Evolutionary conservation across 2,113 vertebrate genomes (phyloP).

Genomic region (Anoplopoma fimbria): DNA sequence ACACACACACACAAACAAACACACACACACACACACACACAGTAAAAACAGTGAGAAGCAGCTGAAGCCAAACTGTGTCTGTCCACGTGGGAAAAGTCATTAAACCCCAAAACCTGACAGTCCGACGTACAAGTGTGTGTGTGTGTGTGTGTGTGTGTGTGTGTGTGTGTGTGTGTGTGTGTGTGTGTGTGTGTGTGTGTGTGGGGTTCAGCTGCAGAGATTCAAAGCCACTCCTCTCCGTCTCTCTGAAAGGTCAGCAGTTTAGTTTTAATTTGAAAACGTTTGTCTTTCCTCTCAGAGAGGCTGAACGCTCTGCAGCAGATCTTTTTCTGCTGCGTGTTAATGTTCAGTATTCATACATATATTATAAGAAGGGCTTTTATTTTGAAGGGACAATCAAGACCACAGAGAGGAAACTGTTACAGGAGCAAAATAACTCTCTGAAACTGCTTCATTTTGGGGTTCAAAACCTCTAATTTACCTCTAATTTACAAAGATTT

Average conservation of each 20-base stretch:
- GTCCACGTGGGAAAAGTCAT: slow-evolving; percentile 57
- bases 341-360: neutral
- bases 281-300: slow-evolving; percentile 17
- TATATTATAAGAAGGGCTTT: too few relatives aligned
- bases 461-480: too few relatives aligned
- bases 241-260: slow-evolving; percentile 35
- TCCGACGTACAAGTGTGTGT: neutral
- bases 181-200: slow-evolving; percentile 5
- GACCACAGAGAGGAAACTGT: too few relatives aligned
- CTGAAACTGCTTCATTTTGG: too few relatives aligned
- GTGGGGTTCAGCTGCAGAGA: slow-evolving; percentile 31
- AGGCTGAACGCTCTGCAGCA: neutral
- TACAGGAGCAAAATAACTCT: too few relatives aligned
- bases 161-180: slow-evolving; percentile 1
- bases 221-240: slow-evolving; percentile 31
- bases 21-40: slow-evolving; percentile 18
- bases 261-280: slow-evolving; percentile 44
- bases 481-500: too few relatives aligned
- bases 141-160: slow-evolving; percentile 6
- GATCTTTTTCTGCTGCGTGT: neutral
- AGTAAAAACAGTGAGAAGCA: slow-evolving; percentile 58
- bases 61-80: slow-evolving; percentile 69
- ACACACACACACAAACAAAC: slow-evolving; percentile 10
- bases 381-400: too few relatives aligned
- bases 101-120: slow-evolving; percentile 39